phyloP scores from a whole-genome alignment of 2,113 vertebrate species.

The Orcinus orca region DNA sequence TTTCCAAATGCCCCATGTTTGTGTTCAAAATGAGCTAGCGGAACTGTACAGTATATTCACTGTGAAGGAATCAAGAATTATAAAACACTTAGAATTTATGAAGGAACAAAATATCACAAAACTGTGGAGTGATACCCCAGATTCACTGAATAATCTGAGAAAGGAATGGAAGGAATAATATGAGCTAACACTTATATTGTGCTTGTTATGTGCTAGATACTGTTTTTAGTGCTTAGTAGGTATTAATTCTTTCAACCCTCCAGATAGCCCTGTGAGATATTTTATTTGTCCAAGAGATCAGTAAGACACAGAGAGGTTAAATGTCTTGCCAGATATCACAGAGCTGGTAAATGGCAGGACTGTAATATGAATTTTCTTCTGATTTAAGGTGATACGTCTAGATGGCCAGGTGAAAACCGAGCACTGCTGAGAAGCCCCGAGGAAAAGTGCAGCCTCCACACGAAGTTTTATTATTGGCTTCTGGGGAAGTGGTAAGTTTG shows the following conservation, averaged over 20 bases:
- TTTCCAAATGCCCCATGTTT: background rate
- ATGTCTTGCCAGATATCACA: background rate
- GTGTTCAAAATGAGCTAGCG: conserved; percentile 1
- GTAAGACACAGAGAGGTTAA: background rate
- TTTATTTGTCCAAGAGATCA: background rate
- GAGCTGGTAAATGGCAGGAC: background rate
- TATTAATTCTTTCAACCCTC: background rate
- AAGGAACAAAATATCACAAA: background rate
- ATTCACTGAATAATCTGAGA: background rate
- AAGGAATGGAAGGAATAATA: background rate
- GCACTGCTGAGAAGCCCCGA: background rate
- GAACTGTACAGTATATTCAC: background rate
- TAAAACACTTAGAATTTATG: background rate
- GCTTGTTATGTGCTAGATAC: background rate
- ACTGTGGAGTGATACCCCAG: background rate
- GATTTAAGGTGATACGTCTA: background rate
- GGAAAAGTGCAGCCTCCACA: background rate
- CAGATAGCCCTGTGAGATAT: background rate
- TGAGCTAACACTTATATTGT: background rate
- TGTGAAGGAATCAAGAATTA: background rate
- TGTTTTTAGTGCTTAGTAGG: background rate
- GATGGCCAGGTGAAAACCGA: background rate
- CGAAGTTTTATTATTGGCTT: background rate
- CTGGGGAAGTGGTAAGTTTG: background rate
- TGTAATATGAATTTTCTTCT: conserved; percentile 29